phyloP scores from a whole-genome alignment of 2,888 invertebrate species.

The Tetragnatha montana region DNA sequence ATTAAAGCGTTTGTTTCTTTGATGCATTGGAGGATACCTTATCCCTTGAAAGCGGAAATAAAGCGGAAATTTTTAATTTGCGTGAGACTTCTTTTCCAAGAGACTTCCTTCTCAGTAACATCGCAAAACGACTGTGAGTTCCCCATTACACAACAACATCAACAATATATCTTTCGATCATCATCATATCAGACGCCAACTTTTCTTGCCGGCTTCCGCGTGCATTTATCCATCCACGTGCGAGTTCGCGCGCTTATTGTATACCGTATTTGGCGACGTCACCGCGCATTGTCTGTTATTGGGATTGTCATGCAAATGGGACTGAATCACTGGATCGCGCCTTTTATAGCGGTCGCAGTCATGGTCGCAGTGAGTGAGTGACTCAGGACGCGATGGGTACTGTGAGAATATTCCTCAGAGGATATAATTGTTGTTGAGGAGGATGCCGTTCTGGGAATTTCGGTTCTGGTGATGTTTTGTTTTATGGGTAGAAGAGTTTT shows the following conservation, averaged over 20 bases:
- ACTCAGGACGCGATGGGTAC: neutral
- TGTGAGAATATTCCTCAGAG: neutral
- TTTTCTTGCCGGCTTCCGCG: neutral
- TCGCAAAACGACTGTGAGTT: too few relatives aligned
- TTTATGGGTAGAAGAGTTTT: too few relatives aligned
- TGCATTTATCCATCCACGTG: neutral
- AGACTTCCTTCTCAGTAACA: too few relatives aligned
- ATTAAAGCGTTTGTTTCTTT: too few relatives aligned
- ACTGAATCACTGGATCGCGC: constrained; percentile 12
- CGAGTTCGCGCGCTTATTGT: neutral
- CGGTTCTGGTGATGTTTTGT: neutral
- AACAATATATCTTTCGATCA: too few relatives aligned
- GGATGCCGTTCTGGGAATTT: neutral
- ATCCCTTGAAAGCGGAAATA: too few relatives aligned
- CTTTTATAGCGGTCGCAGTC: neutral
- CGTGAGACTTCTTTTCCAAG: too few relatives aligned
- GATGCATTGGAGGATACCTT: too few relatives aligned
- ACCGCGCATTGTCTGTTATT: neutral
- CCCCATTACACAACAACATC: too few relatives aligned
- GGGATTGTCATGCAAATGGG: constrained; percentile 31
- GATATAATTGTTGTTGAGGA: neutral
- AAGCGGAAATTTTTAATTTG: neutral
- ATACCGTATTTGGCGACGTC: constrained; percentile 23
- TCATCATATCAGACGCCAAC: too few relatives aligned
- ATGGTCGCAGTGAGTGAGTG: neutral